Conservation (phyloP, 2,797 vertebrate genomes). For the Balearica regulorum region DNA sequence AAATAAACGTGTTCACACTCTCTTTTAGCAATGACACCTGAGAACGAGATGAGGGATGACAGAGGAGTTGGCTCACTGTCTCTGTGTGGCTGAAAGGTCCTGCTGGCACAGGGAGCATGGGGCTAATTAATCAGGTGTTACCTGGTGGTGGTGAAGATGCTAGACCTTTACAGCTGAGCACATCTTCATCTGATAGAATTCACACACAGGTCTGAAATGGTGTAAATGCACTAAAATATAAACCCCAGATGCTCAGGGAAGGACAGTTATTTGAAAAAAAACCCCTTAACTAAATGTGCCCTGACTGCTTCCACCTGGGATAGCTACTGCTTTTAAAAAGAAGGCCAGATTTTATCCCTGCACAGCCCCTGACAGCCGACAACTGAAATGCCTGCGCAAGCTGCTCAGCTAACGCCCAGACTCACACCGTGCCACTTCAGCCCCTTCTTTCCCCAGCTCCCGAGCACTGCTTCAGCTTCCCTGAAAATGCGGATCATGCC, state of each 20-base stretch:
- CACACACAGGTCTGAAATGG: not conserved
- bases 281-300: not conserved
- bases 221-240: not conserved
- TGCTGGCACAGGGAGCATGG: fast-evolving
- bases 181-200: not conserved
- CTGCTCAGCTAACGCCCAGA: not conserved
- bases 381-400: not conserved
- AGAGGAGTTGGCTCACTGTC: not conserved
- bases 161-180: not conserved
- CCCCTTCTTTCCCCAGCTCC: not conserved
- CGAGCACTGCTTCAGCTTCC: not conserved
- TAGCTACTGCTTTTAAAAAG: not conserved
- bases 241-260: not conserved
- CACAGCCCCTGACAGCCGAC: not conserved
- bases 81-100: not conserved
- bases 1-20: not conserved
- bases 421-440: not conserved
- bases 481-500: not conserved
- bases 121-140: not conserved
- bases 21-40: not conserved
- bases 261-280: slow-evolving; percentile 10
- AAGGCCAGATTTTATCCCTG: not conserved
- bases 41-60: not conserved
- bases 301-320: not conserved
- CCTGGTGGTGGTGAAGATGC: not conserved